Percentiles rank a stretch among this genome's conserved stretches.
Conservation (phyloP, 2,888 invertebrate species). For the Ceramica pisi region DNA sequence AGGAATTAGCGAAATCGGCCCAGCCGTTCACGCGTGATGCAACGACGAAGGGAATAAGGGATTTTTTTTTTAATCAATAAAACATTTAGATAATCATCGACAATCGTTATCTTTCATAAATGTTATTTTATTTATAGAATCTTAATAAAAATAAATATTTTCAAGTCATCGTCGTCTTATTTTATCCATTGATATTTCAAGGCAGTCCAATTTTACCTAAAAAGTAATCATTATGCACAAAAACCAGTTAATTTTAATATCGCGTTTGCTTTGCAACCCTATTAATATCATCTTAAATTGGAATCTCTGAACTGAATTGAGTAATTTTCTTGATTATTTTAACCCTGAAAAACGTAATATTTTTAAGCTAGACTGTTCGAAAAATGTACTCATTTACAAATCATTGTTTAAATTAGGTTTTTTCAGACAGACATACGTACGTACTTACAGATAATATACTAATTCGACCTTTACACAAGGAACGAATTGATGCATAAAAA, state of each 20-base stretch:
- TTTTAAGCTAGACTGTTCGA: constrained; percentile 4
- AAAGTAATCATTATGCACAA: constrained; percentile 13
- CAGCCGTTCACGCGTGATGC: too few species aligned
- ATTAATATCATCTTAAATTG: constrained; percentile 53
- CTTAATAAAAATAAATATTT: background rate
- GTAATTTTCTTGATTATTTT: constrained; percentile 48
- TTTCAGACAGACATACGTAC: background rate
- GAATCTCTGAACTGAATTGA: constrained; percentile 42
- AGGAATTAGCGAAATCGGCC: too few species aligned
- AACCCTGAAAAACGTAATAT: constrained; percentile 33
- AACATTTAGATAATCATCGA: too few species aligned
- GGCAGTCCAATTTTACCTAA: background rate
- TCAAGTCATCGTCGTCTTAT: background rate
- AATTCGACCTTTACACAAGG: constrained; percentile 8
- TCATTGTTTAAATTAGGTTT: constrained; percentile 14
- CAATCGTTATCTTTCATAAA: too few species aligned
- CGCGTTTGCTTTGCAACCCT: constrained; percentile 41
- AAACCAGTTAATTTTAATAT: constrained; percentile 27
- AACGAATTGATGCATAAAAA: background rate
- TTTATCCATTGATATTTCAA: background rate
- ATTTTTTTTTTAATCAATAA: too few species aligned
- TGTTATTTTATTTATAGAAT: too few species aligned
- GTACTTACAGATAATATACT: background rate
- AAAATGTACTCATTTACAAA: constrained; percentile 12
- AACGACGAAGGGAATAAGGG: too few species aligned